A percentile compares a stretch with the other conserved stretches of the same genome.
Evolutionary conservation across 1,140 invertebrate species (phyloP).

Genomic region (Spodoptera frugiperda): DNA sequence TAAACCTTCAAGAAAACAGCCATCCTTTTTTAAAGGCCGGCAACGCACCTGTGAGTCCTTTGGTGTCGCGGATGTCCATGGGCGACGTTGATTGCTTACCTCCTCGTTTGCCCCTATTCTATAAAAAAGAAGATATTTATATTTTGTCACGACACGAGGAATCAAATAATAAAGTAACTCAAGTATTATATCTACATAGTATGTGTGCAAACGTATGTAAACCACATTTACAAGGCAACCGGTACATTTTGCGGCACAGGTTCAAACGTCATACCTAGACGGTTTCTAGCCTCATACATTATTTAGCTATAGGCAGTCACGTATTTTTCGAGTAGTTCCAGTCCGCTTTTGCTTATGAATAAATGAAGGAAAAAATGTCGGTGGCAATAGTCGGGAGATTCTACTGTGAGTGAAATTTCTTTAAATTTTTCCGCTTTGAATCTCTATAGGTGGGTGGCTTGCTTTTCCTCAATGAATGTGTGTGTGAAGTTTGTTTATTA

Average conservation of each 20-base stretch:
- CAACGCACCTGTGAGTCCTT: no score
- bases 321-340: constrained; percentile 79
- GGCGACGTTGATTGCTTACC: no score
- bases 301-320: constrained; percentile 76
- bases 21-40: no score
- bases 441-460: neutral
- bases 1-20: no score
- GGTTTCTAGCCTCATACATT: constrained; percentile 62
- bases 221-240: constrained; percentile 18
- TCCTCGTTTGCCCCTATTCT: no score
- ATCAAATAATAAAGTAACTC: constrained; percentile 2
- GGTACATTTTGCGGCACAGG: constrained; percentile 12
- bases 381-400: constrained; percentile 69
- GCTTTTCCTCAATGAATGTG: no score
- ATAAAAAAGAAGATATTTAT: no score
- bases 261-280: constrained; percentile 45
- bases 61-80: no score
- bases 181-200: neutral
- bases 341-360: constrained; percentile 79
- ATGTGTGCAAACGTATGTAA: neutral
- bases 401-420: constrained; percentile 57
- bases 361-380: constrained; percentile 77
- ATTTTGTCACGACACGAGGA: neutral
- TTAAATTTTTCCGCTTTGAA: constrained; percentile 56
- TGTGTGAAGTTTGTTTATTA: no score